These are phyloP conservation scores for Phania funesta DNA, from an alignment of 2,888 invertebrate species.

Conservation along the genomic window DNA sequence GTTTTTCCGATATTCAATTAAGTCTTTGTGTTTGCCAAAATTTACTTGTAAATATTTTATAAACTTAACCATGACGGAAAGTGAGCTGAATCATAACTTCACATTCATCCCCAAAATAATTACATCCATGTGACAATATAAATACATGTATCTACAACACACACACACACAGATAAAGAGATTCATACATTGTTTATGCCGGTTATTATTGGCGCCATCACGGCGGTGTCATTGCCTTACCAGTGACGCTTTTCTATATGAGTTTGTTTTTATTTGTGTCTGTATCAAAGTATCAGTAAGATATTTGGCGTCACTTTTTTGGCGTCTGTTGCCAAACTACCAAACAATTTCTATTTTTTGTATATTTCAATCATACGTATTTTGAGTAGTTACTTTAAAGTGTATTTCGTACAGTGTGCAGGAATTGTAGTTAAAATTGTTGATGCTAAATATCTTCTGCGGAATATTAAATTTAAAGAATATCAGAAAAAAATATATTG, in stretches of 20 bases:
- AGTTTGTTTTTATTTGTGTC: conserved; percentile 60
- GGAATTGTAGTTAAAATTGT: neutral
- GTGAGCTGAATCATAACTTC: conserved; percentile 1
- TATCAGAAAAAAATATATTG: too few relatives aligned
- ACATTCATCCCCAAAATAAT: conserved; percentile 3
- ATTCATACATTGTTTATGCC: conserved; percentile 20
- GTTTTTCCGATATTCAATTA: neutral
- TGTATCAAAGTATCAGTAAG: conserved; percentile 38
- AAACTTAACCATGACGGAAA: neutral
- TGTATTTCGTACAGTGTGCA: neutral
- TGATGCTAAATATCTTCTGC: too few relatives aligned
- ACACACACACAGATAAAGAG: neutral
- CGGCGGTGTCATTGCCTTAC: conserved; percentile 58
- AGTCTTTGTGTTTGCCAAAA: neutral
- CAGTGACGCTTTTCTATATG: conserved; percentile 12
- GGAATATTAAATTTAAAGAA: too few relatives aligned
- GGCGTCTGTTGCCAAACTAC: conserved; percentile 63
- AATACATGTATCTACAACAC: neutral
- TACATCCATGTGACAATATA: neutral
- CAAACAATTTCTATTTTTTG: conserved; percentile 23
- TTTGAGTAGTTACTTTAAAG: conserved; percentile 26
- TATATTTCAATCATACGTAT: neutral
- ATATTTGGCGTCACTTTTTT: conserved; percentile 61
- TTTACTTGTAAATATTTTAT: conserved; percentile 1
- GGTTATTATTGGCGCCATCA: conserved; percentile 56